Evolutionary conservation across 1,140 invertebrate genomes (phyloP), one percentile per base, ranked within the genome.

Genomic region (Lutraria rhynchaena): DNA sequence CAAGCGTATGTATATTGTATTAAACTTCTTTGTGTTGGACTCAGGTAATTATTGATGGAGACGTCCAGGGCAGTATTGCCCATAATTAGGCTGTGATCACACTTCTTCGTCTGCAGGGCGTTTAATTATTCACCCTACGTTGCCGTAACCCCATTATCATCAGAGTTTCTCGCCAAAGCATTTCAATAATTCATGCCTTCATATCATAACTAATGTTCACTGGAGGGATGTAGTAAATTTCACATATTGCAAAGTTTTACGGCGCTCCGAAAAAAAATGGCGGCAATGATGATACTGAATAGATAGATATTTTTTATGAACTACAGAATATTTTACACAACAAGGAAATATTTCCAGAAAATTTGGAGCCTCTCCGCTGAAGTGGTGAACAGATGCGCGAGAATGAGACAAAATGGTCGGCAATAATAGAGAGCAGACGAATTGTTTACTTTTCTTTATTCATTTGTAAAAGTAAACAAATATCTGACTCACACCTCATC

Each of bases 81-180:
- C 44, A 49, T 51, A 67, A 49, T 41, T 4, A 37, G 37, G 70
- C 51, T 35, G 27, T 22, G 31, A n/a, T 75, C 37, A 15, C 73
- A 75, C 73, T 33, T 75, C 55, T 19, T 57, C 73, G 37, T 2
- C 27, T 46, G 9, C 4, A 33, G 24, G 44, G 73, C 63, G 73
- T 63, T 75, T 75, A 75, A 75, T 75, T 75, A 75, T 75, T 75
- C 73, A 75, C 73, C 57, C 57, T 44, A 24, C 19, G 19, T 41
- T 46, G 41, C 44, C 51, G 24, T 60, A 49, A 37, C 73, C 35
- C 57, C 73, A 75, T 75, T 75, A 75, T 0, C 58, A 22, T 55
- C 27, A 19, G 35, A 35, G 41, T 31, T 75, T 75, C 57, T 17
- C 73, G 73, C 73, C 31, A 57, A 75, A 75, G 27, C 15, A 31